These are phyloP conservation scores for Lampris megalopsis DNA, from an alignment of 2,113 vertebrate genomes.

Conservation along the genomic window DNA sequence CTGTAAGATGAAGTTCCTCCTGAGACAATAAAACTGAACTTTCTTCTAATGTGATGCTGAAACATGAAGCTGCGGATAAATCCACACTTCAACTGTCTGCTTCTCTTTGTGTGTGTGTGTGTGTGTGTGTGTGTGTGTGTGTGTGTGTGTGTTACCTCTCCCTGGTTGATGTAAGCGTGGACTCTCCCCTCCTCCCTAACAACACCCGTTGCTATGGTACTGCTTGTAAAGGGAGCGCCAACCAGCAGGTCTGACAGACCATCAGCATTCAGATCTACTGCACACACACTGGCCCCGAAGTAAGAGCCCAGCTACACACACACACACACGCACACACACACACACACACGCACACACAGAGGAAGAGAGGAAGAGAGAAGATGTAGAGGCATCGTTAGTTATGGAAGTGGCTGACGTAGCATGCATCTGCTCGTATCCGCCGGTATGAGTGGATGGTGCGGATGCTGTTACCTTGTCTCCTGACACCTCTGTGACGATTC, in stretches of 20 bases:
- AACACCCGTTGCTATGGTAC: constrained; percentile 68
- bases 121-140: constrained; percentile 1
- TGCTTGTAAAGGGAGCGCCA: constrained; percentile 90
- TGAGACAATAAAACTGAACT: too few relatives aligned
- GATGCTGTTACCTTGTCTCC: constrained; percentile 86
- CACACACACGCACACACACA: constrained; percentile 21
- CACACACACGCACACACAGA: neutral
- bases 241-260: constrained; percentile 94
- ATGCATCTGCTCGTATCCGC: neutral
- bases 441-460: constrained; percentile 8
- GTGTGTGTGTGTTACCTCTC: constrained; percentile 80
- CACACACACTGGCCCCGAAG: constrained; percentile 92
- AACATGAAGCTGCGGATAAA: too few relatives aligned
- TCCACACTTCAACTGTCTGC: neutral
- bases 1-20: too few relatives aligned
- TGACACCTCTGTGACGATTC: constrained; percentile 81
- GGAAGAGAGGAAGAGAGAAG: too few relatives aligned
- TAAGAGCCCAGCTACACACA: constrained; percentile 91
- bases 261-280: constrained; percentile 91
- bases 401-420: too few relatives aligned
- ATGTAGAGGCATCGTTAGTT: too few relatives aligned
- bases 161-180: constrained; percentile 93
- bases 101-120: neutral
- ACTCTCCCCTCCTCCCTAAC: constrained; percentile 92
- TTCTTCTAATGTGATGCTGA: too few relatives aligned